A percentile compares a stretch with the other conserved stretches of the same genome.
Conservation (phyloP, 2,888 invertebrate species). For the Drosophila bunnanda region DNA sequence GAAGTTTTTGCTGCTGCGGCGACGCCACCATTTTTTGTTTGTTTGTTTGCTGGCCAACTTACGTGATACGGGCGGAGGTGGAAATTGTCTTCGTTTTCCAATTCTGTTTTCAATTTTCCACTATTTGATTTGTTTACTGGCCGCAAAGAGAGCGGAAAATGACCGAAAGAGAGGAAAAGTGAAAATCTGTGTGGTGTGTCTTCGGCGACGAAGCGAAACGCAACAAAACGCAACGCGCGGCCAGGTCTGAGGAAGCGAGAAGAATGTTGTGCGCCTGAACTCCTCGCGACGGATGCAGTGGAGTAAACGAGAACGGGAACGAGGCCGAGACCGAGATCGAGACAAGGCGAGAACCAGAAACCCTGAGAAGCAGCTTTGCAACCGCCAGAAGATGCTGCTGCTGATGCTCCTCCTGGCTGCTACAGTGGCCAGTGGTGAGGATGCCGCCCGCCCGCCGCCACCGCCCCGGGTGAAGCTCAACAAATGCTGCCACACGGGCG, state of each 20-base stretch:
- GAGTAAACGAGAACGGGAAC: constrained; percentile 16
- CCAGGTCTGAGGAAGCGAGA: not conserved
- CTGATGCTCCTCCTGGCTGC: not conserved
- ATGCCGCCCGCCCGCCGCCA: constrained; percentile 41
- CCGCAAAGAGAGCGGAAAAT: constrained; percentile 52
- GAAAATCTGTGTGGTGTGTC: constrained; percentile 54
- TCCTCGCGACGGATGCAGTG: constrained; percentile 6
- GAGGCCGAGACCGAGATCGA: not conserved
- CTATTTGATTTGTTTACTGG: constrained; percentile 28
- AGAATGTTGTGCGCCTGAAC: constrained; percentile 1
- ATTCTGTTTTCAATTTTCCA: constrained; percentile 4
- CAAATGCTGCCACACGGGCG: constrained; percentile 86
- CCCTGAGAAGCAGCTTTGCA: constrained; percentile 3
- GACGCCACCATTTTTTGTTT: constrained; percentile 5
- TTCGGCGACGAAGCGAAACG: constrained; percentile 71
- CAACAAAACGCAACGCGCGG: constrained; percentile 16
- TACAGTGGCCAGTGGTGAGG: not conserved
- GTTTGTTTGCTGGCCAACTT: constrained; percentile 16
- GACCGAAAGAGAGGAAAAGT: constrained; percentile 58
- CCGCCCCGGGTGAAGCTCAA: constrained; percentile 84
- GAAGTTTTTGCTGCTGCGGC: constrained; percentile 6
- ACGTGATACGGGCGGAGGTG: constrained; percentile 24
- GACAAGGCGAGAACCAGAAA: constrained; percentile 3
- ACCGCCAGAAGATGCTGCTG: not conserved
- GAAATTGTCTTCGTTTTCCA: constrained; percentile 14